Evolutionary conservation across 2,888 invertebrate species (phyloP), one percentile per base, ranked within the genome.

Genomic region (Dorcus parallelipipedus): DNA sequence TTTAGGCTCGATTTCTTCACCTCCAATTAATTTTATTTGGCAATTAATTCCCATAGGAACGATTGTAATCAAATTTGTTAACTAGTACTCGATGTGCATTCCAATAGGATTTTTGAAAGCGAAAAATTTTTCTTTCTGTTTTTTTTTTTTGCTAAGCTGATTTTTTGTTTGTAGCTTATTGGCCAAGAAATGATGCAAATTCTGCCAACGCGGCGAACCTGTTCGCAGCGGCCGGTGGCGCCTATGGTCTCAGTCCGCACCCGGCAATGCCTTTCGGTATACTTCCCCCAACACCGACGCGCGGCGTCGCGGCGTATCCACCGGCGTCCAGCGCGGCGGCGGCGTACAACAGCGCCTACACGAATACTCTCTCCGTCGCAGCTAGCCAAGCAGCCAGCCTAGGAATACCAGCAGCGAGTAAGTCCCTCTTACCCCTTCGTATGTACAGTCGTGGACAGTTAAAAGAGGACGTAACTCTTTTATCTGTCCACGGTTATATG

Each of bases 301-400:
- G 77, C 60, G 79, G 77, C 78, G 84, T 80, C 75, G 84, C 79
- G 76, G 83, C 81, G 61, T 80, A 78, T 80, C 81, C 55, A 80
- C 81, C 72, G 79, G 81, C 65, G 54, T 66, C 26, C 76, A 79
- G 54, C 76, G 82, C 60, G 53, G 76, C 77, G 45, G 76, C 76
- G 49, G 75, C 74, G 53, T 75, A 76, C 68, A 76, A 69, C 65
- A 75, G 75, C 64, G 77, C 77, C 62, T 84, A 84, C 69, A 86
- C 86, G 66, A 86, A 86, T 68, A 90, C 91, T 56, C 85, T 92
- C 73, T 90, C 91, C 66, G 91, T 91, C 68, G 91, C 91, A 52
- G 92, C 91, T 66, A 91, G 90, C 75, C 92, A 92, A 79, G 92
- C 92, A 41, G 91, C 91, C 54, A 90, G 90, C 72, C 82, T 92